Evolutionary conservation across 2,113 vertebrate species (phyloP).

Genomic region (Gallinago undulata): DNA sequence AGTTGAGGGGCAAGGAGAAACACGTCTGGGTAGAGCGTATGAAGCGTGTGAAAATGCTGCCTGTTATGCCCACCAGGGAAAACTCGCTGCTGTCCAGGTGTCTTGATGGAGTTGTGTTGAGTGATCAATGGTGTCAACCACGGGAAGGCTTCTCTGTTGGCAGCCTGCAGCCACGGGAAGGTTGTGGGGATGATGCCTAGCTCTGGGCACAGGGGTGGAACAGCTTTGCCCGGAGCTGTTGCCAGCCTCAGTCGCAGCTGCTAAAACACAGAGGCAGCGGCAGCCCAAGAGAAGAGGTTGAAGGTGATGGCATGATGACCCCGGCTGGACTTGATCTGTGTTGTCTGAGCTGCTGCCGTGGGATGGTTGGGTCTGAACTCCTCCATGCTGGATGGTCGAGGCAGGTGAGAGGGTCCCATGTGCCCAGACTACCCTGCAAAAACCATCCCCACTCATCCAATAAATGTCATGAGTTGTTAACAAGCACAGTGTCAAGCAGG

Average conservation of each 20-base stretch:
- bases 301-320: not conserved
- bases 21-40: not conserved
- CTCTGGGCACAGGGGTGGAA: not conserved
- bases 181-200: not conserved
- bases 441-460: not conserved
- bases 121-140: not conserved
- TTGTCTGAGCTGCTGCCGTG: not conserved
- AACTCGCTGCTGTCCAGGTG: not conserved
- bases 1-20: not conserved
- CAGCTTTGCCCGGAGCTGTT: not conserved
- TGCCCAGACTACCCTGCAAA: not conserved
- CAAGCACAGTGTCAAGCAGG: constrained; percentile 69
- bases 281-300: not conserved
- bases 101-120: not conserved
- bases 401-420: not conserved
- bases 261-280: not conserved
- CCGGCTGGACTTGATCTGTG: not conserved
- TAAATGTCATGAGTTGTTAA: constrained; percentile 77
- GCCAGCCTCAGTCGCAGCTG: not conserved
- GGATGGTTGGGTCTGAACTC: not conserved
- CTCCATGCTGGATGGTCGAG: rapidly evolving
- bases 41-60: not conserved
- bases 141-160: not conserved
- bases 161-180: not conserved
- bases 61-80: not conserved